Evolutionary conservation across 2,888 invertebrate species (phyloP), one percentile per base, ranked within the genome.

Genomic region (Cataglyphis livida): DNA sequence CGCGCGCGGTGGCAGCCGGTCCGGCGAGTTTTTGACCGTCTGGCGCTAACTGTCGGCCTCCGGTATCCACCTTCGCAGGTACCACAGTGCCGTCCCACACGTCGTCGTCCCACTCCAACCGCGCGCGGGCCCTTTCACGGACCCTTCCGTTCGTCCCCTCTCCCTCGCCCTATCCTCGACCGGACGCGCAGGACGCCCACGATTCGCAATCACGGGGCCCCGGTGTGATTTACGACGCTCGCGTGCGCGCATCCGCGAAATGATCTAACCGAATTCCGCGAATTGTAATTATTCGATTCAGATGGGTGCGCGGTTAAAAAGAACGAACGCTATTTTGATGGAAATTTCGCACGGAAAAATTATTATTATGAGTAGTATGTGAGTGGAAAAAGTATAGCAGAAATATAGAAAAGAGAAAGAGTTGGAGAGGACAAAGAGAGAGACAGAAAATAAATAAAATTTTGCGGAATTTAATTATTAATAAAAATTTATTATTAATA

Each of bases 11-110:
- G 84, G 90, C 87, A 92, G 92, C 93, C 93, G 93, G 93, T 93
- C 90, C 92, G 91, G 93, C 91, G 87, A 93, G 92, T 93, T 93
- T 93, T 93, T 92, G 93, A 93, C 92, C 92, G 93, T 93, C 93
- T 93, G 93, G 90, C 92, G 92, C 92, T 93, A 92, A 92, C 92
- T 91, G 91, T 91, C 86, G 85, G 89, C 74, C 90, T 88, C 87
- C 88, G 48, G 87, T 89, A 88, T 59, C 89, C 88, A 90, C 85
- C 86, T 87, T 85, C 84, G 82, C 88, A 83, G 87, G 81, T 88
- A 89, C 85, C 71, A 66, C 81, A 79, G 87, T 84, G 61, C 89
- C 89, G 84, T 90, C 88, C 91, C 91, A 91, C 90, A 87, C 91
- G 84, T 87, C 87, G 84, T 87, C 88, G 83, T 86, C 87, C 89